Percentiles rank a stretch among this genome's conserved stretches.
Evolutionary conservation across 1,140 invertebrate genomes (phyloP).

Genomic region (Eurosta solidaginis): DNA sequence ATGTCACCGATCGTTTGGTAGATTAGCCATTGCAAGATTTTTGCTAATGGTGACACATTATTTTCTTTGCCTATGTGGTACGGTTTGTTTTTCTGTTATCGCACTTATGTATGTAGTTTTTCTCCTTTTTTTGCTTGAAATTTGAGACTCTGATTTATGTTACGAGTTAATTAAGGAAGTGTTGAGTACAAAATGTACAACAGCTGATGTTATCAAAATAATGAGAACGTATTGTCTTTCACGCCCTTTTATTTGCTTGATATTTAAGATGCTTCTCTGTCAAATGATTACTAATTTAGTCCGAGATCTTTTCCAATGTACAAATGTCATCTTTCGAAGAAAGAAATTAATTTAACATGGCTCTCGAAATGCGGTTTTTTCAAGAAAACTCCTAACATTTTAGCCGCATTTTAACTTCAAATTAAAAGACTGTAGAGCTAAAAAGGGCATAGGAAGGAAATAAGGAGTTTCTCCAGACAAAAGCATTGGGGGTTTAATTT

Average conservation of each 20-base stretch:
- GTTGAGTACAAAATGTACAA: conserved; percentile 6
- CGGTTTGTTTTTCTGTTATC: background rate
- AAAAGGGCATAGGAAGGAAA: too few species aligned
- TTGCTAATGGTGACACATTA: background rate
- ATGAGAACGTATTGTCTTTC: background rate
- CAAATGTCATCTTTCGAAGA: too few species aligned
- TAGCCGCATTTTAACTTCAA: too few species aligned
- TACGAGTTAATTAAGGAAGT: conserved; percentile 16
- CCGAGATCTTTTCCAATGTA: too few species aligned
- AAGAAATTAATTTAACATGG: too few species aligned
- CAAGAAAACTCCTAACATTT: too few species aligned
- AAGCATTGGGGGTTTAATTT: too few species aligned
- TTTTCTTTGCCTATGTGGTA: too few species aligned
- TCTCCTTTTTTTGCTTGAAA: background rate
- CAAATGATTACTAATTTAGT: too few species aligned
- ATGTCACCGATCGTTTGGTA: background rate
- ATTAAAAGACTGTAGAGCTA: too few species aligned
- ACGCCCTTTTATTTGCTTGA: background rate
- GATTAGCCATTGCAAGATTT: background rate
- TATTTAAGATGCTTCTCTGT: background rate
- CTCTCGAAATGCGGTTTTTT: too few species aligned
- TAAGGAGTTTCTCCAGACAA: too few species aligned
- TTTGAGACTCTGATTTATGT: background rate
- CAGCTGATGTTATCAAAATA: conserved; percentile 5
- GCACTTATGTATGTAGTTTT: background rate